Evolutionary conservation across 2,888 invertebrate species (phyloP).

Genomic region (Conomelus anceps): DNA sequence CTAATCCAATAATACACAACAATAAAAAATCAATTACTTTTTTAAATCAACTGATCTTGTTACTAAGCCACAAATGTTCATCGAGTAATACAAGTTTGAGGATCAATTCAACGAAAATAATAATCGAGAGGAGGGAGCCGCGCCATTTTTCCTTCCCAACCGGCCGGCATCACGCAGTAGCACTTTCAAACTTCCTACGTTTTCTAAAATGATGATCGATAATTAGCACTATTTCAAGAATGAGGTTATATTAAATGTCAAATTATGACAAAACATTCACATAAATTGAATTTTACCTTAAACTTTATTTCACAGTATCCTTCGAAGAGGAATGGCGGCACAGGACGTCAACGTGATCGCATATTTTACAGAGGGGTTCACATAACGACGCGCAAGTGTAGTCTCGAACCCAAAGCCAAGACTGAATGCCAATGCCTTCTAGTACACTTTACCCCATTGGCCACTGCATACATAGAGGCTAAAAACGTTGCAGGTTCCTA

Average conservation of each 20-base stretch:
- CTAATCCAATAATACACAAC: not conserved
- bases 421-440: constrained; percentile 12
- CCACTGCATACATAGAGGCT: constrained; percentile 1
- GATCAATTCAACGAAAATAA: not conserved
- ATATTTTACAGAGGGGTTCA: constrained; percentile 51
- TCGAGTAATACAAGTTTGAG: not conserved
- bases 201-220: not conserved
- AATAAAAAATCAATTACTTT: not conserved
- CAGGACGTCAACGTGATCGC: constrained; percentile 60
- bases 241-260: not conserved
- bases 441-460: constrained; percentile 17
- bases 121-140: not conserved
- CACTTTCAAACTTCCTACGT: not conserved
- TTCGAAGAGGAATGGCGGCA: constrained; percentile 61
- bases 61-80: not conserved
- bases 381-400: constrained; percentile 71
- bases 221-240: not conserved
- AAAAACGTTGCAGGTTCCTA: constrained; percentile 1
- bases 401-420: constrained; percentile 36
- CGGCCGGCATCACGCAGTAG: not conserved
- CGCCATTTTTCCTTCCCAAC: not conserved
- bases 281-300: constrained; percentile 25
- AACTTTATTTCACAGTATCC: constrained; percentile 31
- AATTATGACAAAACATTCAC: not conserved
- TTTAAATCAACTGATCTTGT: not conserved